These are phyloP conservation scores for Halocaridina rubra DNA, from an alignment of 2,888 invertebrate genomes.

Conservation along the genomic window DNA sequence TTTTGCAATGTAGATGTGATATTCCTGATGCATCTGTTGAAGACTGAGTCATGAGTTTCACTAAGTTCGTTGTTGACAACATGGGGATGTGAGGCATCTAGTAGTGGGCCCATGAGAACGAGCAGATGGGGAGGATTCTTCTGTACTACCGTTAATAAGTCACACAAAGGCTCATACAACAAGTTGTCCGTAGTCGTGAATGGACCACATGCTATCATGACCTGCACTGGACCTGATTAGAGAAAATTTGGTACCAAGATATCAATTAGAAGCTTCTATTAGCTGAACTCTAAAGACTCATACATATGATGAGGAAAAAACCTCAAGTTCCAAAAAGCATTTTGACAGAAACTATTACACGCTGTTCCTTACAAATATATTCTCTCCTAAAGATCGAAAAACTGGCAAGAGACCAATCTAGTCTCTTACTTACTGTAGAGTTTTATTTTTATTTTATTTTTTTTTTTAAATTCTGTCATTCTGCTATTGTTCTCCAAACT, in stretches of 20 bases:
- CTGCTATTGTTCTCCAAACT: no score
- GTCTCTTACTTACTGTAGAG: no score
- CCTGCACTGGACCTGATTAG: conserved; percentile 68
- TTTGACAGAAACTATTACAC: no score
- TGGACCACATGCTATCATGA: conserved; percentile 85
- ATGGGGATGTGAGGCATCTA: conserved; percentile 74
- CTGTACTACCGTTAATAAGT: conserved; percentile 75
- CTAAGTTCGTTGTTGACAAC: conserved; percentile 75
- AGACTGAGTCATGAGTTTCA: conserved; percentile 80
- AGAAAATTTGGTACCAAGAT: no score
- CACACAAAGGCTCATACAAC: conserved; percentile 83
- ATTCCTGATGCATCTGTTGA: conserved; percentile 78
- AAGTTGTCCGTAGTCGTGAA: conserved; percentile 83
- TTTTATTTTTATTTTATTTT: no score
- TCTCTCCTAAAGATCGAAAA: no score
- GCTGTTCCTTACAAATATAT: no score
- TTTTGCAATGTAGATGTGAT: conserved; percentile 76
- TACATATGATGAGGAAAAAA: not conserved
- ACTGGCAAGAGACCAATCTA: no score
- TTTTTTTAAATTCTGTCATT: no score
- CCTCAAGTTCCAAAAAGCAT: not conserved
- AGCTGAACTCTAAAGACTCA: not conserved
- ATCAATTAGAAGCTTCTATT: no score
- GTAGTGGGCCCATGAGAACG: conserved; percentile 86
- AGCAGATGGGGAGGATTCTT: conserved; percentile 77